These are phyloP conservation scores for Rhynchotus rufescens DNA, from an alignment of 2,797 vertebrate species.

Conservation along the genomic window DNA sequence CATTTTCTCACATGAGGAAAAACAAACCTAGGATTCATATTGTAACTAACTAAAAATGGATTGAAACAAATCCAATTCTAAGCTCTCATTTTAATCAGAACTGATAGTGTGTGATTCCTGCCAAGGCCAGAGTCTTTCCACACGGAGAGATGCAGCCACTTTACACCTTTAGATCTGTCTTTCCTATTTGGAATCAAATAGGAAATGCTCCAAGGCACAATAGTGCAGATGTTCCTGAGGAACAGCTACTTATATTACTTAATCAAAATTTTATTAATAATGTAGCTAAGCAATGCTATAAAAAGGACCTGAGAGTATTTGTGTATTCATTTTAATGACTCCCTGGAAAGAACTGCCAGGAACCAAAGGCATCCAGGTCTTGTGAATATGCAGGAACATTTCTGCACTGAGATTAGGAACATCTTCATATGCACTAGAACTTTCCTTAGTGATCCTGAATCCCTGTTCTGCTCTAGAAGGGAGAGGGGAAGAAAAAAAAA, in stretches of 20 bases:
- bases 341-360: slow-evolving; percentile 1
- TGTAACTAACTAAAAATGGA: not conserved
- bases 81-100: not conserved
- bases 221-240: not conserved
- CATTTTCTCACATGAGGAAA: not conserved
- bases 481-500: not conserved
- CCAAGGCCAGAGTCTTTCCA: not conserved
- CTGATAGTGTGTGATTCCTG: not conserved
- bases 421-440: not conserved
- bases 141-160: not conserved
- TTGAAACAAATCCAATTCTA: rapidly evolving
- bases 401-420: not conserved
- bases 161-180: not conserved
- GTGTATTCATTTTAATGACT: slow-evolving; percentile 25
- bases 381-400: not conserved
- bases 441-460: not conserved
- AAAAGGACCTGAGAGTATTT: slow-evolving; percentile 24
- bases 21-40: not conserved
- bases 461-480: not conserved
- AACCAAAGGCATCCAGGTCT: not conserved
- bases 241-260: slow-evolving; percentile 25
- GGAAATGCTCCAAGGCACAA: not conserved
- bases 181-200: not conserved
- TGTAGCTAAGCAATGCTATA: not conserved
- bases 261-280: slow-evolving; percentile 43